Evolutionary conservation across 2,113 vertebrate genomes (phyloP).

Genomic region (Mormoops blainvillei): DNA sequence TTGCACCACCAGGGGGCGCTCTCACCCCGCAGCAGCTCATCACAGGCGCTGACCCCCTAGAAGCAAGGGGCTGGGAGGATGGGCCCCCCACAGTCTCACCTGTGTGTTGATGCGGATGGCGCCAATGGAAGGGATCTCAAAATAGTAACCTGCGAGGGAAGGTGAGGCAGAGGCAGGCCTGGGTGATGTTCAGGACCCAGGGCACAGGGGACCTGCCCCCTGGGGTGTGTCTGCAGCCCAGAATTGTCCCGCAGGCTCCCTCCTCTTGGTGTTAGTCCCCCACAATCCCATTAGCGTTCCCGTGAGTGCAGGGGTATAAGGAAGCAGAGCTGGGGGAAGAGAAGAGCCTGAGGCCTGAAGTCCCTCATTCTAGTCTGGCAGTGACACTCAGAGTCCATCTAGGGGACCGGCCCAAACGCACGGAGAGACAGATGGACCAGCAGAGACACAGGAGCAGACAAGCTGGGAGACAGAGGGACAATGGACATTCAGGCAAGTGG

Average conservation of each 20-base stretch:
- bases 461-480: background rate
- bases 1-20: slow-evolving; percentile 27
- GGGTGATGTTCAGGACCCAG: background rate
- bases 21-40: background rate
- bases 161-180: slow-evolving; percentile 32
- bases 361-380: background rate
- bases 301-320: background rate
- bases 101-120: slow-evolving; percentile 99
- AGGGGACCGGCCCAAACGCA: background rate
- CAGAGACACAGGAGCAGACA: background rate
- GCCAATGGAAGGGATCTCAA: slow-evolving; percentile 98
- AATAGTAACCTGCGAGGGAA: slow-evolving; percentile 93
- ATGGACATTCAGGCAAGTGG: background rate
- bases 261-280: background rate
- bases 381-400: background rate
- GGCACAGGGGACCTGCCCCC: background rate
- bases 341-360: background rate
- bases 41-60: background rate
- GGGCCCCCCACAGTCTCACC: slow-evolving; percentile 76
- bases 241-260: background rate
- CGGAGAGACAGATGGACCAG: background rate
- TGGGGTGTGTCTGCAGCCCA: background rate
- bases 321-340: background rate
- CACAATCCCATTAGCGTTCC: background rate
- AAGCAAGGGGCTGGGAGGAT: background rate